Percentiles rank a stretch among this genome's conserved stretches.
These are phyloP conservation scores for Pseudomugil tenellus DNA, from an alignment of 2,797 vertebrate genomes.

Conservation along the genomic window DNA sequence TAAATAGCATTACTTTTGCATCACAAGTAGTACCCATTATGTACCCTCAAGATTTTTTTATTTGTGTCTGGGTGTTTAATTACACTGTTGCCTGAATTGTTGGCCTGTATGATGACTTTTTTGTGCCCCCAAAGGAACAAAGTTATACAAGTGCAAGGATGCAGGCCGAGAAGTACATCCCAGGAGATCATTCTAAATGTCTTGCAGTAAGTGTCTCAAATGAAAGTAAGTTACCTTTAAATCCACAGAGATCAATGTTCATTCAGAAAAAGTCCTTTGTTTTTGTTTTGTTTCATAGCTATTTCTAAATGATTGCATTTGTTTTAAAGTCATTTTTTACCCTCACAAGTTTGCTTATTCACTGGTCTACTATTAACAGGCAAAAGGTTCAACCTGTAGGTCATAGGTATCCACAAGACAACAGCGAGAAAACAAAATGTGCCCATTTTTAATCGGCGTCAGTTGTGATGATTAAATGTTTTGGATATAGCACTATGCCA, in stretches of 20 bases:
- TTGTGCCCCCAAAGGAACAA: conserved; percentile 52
- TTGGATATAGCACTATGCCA: conserved; percentile 24
- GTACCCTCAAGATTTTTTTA: conserved; percentile 22
- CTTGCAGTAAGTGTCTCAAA: conserved; percentile 33
- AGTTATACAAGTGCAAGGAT: conserved; percentile 46
- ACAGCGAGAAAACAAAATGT: conserved; percentile 15
- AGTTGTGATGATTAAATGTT: conserved; percentile 16
- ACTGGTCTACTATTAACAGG: conserved; percentile 19
- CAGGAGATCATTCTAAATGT: conserved; percentile 62
- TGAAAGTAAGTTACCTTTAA: conserved; percentile 6
- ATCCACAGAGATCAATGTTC: conserved; percentile 4
- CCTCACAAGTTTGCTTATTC: conserved; percentile 18
- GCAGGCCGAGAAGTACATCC: conserved; percentile 56
- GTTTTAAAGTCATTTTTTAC: conserved; percentile 18
- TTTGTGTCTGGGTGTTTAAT: conserved; percentile 42
- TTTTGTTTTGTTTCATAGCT: not conserved
- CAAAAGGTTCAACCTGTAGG: conserved; percentile 16
- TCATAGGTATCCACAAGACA: conserved; percentile 30
- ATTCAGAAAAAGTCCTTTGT: not conserved
- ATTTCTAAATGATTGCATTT: not conserved
- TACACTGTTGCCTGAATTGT: conserved; percentile 38
- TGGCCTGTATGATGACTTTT: conserved; percentile 48
- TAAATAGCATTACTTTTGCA: conserved; percentile 12
- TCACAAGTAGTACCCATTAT: conserved; percentile 25
- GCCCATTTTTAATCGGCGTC: conserved; percentile 39